phyloP scores from a whole-genome alignment of 2,888 invertebrate species.

The Dryococelus australis region DNA sequence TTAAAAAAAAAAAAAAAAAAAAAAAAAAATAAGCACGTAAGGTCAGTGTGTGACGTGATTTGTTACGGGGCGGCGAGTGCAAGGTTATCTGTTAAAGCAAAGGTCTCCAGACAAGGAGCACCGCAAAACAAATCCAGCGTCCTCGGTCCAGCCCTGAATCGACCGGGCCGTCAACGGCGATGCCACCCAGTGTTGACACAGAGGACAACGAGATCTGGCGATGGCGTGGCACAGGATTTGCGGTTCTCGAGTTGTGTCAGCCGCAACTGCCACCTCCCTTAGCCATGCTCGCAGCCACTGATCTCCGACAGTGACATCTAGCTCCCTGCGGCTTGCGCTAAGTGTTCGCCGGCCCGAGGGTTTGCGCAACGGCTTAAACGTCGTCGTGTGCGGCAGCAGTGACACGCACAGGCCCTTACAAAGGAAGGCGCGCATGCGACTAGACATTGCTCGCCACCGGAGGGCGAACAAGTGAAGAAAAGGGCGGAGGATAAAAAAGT shows the following conservation, averaged over 20 bases:
- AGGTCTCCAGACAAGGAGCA: no score
- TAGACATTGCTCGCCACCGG: neutral
- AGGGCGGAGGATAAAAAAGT: neutral
- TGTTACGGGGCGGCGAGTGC: no score
- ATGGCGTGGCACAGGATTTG: neutral
- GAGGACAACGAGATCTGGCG: no score
- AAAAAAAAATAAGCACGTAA: no score
- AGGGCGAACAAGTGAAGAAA: neutral
- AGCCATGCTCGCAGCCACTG: neutral
- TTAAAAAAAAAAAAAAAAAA: no score
- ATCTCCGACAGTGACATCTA: neutral
- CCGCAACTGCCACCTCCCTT: neutral
- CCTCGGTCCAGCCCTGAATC: no score
- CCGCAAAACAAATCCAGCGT: no score
- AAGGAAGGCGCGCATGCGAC: neutral
- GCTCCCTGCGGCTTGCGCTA: neutral
- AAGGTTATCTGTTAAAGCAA: no score
- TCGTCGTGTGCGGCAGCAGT: neutral
- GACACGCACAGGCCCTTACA: neutral
- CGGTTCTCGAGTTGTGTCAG: neutral
- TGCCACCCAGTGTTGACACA: neutral
- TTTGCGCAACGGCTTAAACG: neutral
- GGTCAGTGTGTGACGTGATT: no score
- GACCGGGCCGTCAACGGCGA: no score
- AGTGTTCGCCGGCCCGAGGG: no score